phyloP scores from a whole-genome alignment of 1,140 invertebrate genomes.

The Brachionus manjavacas region DNA sequence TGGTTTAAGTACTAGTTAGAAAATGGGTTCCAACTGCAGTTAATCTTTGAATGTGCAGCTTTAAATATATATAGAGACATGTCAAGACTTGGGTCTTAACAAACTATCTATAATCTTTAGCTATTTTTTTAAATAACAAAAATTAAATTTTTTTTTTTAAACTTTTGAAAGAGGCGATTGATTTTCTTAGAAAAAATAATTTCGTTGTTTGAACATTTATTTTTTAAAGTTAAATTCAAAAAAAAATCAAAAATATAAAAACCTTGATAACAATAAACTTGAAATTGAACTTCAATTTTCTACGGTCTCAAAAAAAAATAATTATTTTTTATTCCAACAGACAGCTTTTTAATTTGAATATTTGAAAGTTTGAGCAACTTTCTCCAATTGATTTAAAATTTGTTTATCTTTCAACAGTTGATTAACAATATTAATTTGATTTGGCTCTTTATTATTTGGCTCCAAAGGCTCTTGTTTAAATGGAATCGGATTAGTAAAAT shows the following conservation, averaged over 20 bases:
- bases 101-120: too few relatives aligned
- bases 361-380: conserved; percentile 25
- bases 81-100: too few relatives aligned
- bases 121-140: too few relatives aligned
- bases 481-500: conserved; percentile 35
- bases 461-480: conserved; percentile 38
- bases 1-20: too few relatives aligned
- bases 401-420: conserved; percentile 25
- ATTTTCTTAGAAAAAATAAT: too few relatives aligned
- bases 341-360: neutral
- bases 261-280: neutral
- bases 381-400: conserved; percentile 26
- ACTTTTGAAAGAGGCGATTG: too few relatives aligned
- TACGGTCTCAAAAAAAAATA: neutral
- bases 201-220: neutral
- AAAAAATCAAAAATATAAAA: neutral
- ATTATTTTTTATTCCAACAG: neutral
- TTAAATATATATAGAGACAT: too few relatives aligned
- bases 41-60: too few relatives aligned
- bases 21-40: too few relatives aligned
- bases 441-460: neutral
- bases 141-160: too few relatives aligned
- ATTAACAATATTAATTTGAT: conserved; percentile 7
- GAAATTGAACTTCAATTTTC: neutral
- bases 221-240: neutral